These are phyloP conservation scores for Schizopygopsis malacanthus DNA, from an alignment of 2,797 vertebrate genomes.

Conservation along the genomic window DNA sequence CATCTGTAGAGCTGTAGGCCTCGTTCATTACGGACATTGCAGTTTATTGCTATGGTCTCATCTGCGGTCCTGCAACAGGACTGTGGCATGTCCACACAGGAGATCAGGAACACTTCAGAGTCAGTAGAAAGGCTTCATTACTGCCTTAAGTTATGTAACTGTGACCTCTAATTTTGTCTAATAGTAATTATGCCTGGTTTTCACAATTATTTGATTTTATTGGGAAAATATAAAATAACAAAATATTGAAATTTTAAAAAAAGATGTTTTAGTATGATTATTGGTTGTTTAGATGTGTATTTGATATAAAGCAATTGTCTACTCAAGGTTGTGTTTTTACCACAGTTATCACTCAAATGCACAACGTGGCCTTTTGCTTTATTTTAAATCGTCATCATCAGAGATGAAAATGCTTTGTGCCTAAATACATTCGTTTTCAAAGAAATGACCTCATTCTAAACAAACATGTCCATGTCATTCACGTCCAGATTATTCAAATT, in stretches of 20 bases:
- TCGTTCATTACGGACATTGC: background rate
- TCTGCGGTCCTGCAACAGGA: background rate
- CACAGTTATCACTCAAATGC: background rate
- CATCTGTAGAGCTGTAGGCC: background rate
- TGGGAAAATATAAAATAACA: too few relatives aligned
- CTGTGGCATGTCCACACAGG: background rate
- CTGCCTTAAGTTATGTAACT: background rate
- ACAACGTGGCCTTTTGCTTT: background rate
- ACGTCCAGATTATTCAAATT: conserved; percentile 3
- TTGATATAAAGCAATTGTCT: background rate
- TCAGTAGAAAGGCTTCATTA: background rate
- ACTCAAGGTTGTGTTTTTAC: background rate
- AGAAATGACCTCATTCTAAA: background rate
- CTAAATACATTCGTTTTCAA: background rate
- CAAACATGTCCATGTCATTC: background rate
- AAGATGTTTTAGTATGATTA: background rate
- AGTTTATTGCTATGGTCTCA: background rate
- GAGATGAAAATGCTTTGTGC: background rate
- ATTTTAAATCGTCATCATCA: background rate
- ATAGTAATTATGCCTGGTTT: too few relatives aligned
- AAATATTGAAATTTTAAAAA: too few relatives aligned
- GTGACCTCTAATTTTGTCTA: background rate
- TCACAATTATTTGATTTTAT: too few relatives aligned
- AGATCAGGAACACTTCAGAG: background rate
- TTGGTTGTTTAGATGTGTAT: background rate